These are phyloP conservation scores for Pachyseris speciosa DNA, from an alignment of 64 coral and sea anemone genomes.

Conservation along the genomic window DNA sequence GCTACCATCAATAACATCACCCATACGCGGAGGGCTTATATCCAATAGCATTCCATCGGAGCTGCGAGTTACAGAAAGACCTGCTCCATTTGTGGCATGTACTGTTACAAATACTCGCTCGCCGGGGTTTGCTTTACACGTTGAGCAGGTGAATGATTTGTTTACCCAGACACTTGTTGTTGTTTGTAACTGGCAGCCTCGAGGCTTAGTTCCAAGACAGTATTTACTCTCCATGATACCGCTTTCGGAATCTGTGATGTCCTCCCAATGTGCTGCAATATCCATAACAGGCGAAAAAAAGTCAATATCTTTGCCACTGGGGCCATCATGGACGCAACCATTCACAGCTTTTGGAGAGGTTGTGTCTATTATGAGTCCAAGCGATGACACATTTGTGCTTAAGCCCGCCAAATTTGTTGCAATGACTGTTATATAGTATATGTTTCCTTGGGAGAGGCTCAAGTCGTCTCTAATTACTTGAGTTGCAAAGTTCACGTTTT, in stretches of 20 bases:
- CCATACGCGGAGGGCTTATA: conserved; percentile 61
- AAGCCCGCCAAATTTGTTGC: conserved; percentile 70
- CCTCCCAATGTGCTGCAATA: conserved; percentile 68
- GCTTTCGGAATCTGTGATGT: conserved; percentile 74
- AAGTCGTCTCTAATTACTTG: conserved; percentile 21
- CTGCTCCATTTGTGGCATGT: conserved; percentile 71
- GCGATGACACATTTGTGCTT: conserved; percentile 20
- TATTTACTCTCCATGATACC: conserved; percentile 54
- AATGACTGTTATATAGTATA: conserved; percentile 62
- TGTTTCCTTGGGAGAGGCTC: conserved; percentile 20
- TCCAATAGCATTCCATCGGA: conserved; percentile 88
- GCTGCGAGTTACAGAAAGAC: conserved; percentile 31
- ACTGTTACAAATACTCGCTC: conserved; percentile 73
- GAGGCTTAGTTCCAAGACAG: conserved; percentile 75
- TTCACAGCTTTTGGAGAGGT: conserved; percentile 56
- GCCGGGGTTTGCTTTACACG: conserved; percentile 48
- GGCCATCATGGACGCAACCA: conserved; percentile 44
- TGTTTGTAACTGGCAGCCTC: conserved; percentile 75
- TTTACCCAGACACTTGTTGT: conserved; percentile 38
- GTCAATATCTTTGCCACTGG: conserved; percentile 28
- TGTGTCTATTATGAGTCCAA: conserved; percentile 55
- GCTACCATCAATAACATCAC: conserved; percentile 68
- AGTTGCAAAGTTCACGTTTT: conserved; percentile 38
- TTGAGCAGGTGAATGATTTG: conserved; percentile 50
- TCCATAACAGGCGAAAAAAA: conserved; percentile 34